These are phyloP conservation scores for Drosophila meridiana DNA, from an alignment of 2,888 invertebrate genomes.

Conservation along the genomic window DNA sequence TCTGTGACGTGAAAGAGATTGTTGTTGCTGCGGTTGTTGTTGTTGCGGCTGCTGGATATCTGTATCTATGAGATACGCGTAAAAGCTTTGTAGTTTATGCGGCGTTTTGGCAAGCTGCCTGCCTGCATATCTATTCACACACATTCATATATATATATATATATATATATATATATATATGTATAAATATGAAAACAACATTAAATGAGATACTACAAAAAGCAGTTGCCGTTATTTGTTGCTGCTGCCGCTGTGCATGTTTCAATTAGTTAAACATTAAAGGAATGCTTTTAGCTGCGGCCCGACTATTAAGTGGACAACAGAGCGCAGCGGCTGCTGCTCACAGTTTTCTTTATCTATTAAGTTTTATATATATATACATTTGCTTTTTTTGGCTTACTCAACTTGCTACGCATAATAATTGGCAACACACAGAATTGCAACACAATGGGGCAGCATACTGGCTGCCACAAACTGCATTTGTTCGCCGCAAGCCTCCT, in stretches of 20 bases:
- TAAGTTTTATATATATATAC: neutral
- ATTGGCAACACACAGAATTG: constrained; percentile 61
- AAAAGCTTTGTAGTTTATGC: constrained; percentile 79
- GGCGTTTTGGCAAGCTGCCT: constrained; percentile 73
- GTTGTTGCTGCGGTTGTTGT: constrained; percentile 9
- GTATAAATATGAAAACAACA: constrained; percentile 34
- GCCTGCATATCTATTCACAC: constrained; percentile 6
- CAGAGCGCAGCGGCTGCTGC: constrained; percentile 8
- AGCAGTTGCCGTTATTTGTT: constrained; percentile 35
- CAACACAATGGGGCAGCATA: constrained; percentile 53
- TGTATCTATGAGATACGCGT: constrained; percentile 74
- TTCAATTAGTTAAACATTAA: constrained; percentile 77
- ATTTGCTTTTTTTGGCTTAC: constrained; percentile 51
- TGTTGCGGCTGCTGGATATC: constrained; percentile 7
- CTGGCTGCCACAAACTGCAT: constrained; percentile 13
- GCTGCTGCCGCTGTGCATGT: constrained; percentile 35
- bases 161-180: constrained; percentile 20
- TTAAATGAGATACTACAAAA: constrained; percentile 56
- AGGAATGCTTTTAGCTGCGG: constrained; percentile 75
- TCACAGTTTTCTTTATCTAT: constrained; percentile 5
- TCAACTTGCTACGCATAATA: constrained; percentile 77
- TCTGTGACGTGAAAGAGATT: constrained; percentile 52
- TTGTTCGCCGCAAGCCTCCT: neutral
- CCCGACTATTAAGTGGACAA: constrained; percentile 57
- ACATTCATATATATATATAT: neutral